Base-by-base conservation (phyloP, 2,113 vertebrate species). In the Rynchops niger region DNA sequence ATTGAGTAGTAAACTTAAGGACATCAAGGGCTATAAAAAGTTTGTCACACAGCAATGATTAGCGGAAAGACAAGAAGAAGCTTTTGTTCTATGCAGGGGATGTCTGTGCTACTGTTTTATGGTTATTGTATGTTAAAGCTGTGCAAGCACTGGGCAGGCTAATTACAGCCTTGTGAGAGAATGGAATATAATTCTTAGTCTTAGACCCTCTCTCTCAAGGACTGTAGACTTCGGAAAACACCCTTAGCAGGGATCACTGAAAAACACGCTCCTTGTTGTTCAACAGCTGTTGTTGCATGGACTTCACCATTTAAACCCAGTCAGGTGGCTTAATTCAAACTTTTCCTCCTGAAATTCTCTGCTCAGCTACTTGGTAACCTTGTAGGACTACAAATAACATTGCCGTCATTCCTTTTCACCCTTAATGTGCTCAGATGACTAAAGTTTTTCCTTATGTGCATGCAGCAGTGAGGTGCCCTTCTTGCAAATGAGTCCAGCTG, bases 1-100 rank as follows among this genome's bases (percentile, higher is more conserved):
- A 86, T 36, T 91, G 45, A 94, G 82, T 88, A 95, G 86, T 94
- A 95, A 97, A 94, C 94, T 82, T 93, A 70, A 70, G 80, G 62
- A 77, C 86, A 93, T 73, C 65, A 91, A 77, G 53, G 90, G 36
- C 86, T 96, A 70, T 90, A 91, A 96, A 93, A 93, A 78, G 62
- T 76, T 93, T 91, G 78, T 83, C 93, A 90, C 58, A 82, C 32
- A 91, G 42, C 55, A 83, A 5, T 69, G 73, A 70, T 80, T 93
- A 95, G 50, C 50, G 77, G 45, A 90, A 87, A 65, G 70, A 80
- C 52, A 87, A 93, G 65, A 88, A 90, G 32, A 63, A 87, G 42
- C 14, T 63, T 82, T 94, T 97, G 40, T 78, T 94, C 59, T 90
- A 26, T 59, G 45, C 62, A 82, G 42, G 66, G 58, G 34, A 62